Base-by-base conservation (phyloP, 2,888 invertebrate genomes). In the Lycia hirtaria region DNA sequence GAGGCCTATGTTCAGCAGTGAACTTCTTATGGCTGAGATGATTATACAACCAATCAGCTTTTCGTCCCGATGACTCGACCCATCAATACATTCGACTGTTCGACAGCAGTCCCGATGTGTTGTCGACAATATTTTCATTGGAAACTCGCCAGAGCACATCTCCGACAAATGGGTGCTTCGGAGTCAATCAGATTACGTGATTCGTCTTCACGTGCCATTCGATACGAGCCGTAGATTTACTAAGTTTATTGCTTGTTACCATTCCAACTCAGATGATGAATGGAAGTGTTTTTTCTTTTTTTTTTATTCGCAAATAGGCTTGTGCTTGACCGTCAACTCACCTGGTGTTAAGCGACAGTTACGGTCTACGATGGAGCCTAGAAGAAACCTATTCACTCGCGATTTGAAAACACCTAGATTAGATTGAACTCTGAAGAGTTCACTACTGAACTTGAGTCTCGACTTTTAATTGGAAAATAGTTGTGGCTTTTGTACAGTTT, bases 51-150 rank as follows among this genome's bases (percentile, higher is more conserved):
- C 12, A 20, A n/a, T 12, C 24, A 22, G 14, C 6, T 3, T 14
- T n/a, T 1, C 22, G 15, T 17, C 22, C 24, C 24, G 14, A 26
- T 17, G 15, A 26, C 26, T 17, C 12, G 19, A 44, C 30, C 30
- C 44, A 19, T 44, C 44, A 41, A 41, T 41, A 43, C 33, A 33
- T 17, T 37, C n/a, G n/a, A n/a, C n/a, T n/a, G n/a, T n/a, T n/a
- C 9, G n/a, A 30, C 28, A 17, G 6, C 32, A 30, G 20, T 37
- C 37, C 33, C 5, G 32, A 53, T 40, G 45, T 7, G 45, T 32
- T 35, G 26, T 41, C 15, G 48, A 28, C 35, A 35, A 49, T 55
- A 32, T 47, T 38, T 47, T 28, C 19, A n/a, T 40, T 55, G 55
- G 55, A 12, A 1, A 6, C 19, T 26, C n/a, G 48, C 55, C 55